Percentiles rank a stretch among this genome's conserved stretches.
Evolutionary conservation across 2,113 vertebrate genomes (phyloP).

Genomic region (Nannobrachium achirus): DNA sequence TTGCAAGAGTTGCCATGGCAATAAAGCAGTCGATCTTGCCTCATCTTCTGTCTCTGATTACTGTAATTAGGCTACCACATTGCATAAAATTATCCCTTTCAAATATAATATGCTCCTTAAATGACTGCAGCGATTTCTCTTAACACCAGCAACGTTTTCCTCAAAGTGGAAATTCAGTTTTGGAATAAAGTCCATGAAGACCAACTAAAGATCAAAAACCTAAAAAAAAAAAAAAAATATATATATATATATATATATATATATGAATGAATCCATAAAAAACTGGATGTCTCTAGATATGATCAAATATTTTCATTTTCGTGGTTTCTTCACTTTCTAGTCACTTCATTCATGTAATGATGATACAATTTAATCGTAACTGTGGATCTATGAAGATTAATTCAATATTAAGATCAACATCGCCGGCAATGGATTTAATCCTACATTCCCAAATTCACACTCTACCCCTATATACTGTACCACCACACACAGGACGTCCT

Average conservation of each 20-base stretch:
- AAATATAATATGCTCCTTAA: no score
- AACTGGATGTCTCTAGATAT: neutral
- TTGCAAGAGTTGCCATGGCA: slow-evolving; percentile 40
- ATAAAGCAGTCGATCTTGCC: slow-evolving; percentile 23
- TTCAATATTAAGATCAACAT: slow-evolving; percentile 4
- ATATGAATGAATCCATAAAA: neutral
- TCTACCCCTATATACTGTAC: slow-evolving; percentile 35
- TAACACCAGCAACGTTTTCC: no score
- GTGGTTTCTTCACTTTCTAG: neutral
- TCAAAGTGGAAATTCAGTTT: no score
- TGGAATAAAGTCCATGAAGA: no score
- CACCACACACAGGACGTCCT: neutral
- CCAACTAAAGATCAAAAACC: no score
- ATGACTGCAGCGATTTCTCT: no score
- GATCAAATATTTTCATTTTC: neutral
- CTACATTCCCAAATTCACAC: slow-evolving; percentile 22
- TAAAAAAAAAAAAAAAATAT: no score
- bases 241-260: no score
- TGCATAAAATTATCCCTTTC: no score
- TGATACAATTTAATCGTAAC: neutral
- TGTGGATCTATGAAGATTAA: slow-evolving; percentile 11
- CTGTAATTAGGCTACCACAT: neutral
- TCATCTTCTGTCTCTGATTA: neutral
- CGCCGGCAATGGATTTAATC: slow-evolving; percentile 20
- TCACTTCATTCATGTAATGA: neutral